Percentiles rank a stretch among this genome's conserved stretches.
Evolutionary conservation across 1,140 invertebrate species (phyloP).

Genomic region (Cydia pomonella): DNA sequence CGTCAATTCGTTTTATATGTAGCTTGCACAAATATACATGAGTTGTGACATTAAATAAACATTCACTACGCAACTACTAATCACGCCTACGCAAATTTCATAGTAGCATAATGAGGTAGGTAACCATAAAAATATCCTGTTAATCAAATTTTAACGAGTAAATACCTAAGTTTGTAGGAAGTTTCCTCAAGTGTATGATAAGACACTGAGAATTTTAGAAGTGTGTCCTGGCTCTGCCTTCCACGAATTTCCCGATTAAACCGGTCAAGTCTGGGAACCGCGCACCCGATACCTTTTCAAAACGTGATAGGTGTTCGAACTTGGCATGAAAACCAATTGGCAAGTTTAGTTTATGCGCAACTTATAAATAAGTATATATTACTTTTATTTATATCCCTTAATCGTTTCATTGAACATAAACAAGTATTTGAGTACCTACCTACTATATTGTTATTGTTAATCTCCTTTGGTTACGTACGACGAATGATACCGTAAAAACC

Average conservation of each 20-base stretch:
- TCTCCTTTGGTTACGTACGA: too few species aligned
- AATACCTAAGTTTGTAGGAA: background rate
- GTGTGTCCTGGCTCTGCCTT: conserved; percentile 47
- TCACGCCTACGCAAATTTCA: conserved; percentile 6
- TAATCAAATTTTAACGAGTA: too few species aligned
- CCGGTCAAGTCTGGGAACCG: conserved; percentile 56
- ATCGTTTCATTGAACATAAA: too few species aligned
- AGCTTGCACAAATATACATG: background rate
- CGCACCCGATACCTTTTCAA: conserved; percentile 43
- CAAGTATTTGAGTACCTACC: too few species aligned
- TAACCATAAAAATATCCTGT: too few species aligned
- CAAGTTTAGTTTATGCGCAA: background rate
- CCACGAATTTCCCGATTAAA: conserved; percentile 66
- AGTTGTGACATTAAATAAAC: conserved; percentile 22
- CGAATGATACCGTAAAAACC: too few species aligned
- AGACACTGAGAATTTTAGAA: conserved; percentile 42
- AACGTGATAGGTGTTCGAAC: conserved; percentile 52
- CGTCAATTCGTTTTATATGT: conserved; percentile 9
- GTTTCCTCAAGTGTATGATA: conserved; percentile 44
- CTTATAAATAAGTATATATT: too few species aligned
- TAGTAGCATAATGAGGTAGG: background rate
- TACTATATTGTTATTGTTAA: too few species aligned
- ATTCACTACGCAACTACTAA: too few species aligned
- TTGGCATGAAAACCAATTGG: conserved; percentile 39
- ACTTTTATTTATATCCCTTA: too few species aligned